phyloP scores from a whole-genome alignment of 2,888 invertebrate species.

The Antheraea yamamai region DNA sequence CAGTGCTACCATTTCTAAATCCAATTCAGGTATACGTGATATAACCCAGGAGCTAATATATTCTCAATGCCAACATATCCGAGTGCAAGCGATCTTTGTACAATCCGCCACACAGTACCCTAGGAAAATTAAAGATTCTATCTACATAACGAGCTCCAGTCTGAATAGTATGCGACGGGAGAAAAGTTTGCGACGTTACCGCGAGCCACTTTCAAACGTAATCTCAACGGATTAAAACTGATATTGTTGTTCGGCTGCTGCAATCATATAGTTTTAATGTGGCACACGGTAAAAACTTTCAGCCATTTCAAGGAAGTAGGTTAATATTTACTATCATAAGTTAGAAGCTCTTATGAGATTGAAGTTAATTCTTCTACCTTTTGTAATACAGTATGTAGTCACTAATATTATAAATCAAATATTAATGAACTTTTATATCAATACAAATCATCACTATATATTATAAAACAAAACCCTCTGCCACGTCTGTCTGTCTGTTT shows the following conservation, averaged over 20 bases:
- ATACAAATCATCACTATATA: not conserved
- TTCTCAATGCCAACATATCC: conserved; percentile 45
- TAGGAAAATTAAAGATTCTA: conserved; percentile 77
- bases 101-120: conserved; percentile 53
- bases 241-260: not conserved
- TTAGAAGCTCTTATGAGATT: conserved; percentile 5
- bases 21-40: not conserved
- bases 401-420: not conserved
- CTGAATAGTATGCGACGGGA: conserved; percentile 54
- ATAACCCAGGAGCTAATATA: conserved; percentile 37
- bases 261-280: conserved; percentile 26
- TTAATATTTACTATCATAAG: conserved; percentile 10
- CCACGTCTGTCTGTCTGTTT: too few relatives aligned
- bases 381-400: not conserved
- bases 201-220: conserved; percentile 34
- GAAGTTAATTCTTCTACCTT: not conserved
- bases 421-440: not conserved
- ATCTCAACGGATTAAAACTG: conserved; percentile 20
- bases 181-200: conserved; percentile 43
- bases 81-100: conserved; percentile 47
- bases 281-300: conserved; percentile 27
- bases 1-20: not conserved
- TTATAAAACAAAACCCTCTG: too few relatives aligned
- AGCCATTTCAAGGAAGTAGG: conserved; percentile 18
- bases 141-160: conserved; percentile 65